Evolutionary conservation across 2,888 invertebrate species (phyloP).

Genomic region (Ophion obscuratus): DNA sequence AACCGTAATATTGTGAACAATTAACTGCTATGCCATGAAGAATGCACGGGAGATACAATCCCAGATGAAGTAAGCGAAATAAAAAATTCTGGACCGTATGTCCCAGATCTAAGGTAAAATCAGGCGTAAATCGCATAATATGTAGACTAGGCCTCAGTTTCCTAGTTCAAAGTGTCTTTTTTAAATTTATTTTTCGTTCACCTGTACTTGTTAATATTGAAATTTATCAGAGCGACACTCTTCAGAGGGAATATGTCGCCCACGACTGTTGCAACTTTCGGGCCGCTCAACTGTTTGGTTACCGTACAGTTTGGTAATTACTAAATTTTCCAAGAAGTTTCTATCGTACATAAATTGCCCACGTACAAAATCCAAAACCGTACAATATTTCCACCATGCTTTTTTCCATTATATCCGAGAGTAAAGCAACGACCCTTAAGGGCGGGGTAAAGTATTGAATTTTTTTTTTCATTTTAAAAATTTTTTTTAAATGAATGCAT

Average conservation of each 20-base stretch:
- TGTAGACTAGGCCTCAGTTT: background rate
- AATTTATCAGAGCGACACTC: too few species aligned
- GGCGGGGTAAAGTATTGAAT: too few species aligned
- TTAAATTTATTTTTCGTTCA: too few species aligned
- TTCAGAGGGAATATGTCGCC: background rate
- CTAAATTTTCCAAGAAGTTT: background rate
- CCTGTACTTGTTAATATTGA: too few species aligned
- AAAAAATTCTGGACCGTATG: background rate
- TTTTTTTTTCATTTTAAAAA: too few species aligned
- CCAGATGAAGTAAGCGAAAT: background rate
- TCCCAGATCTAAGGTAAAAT: background rate
- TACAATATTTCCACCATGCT: background rate
- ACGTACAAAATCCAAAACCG: background rate
- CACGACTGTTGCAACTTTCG: too few species aligned
- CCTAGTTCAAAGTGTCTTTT: background rate
- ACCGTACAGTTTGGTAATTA: too few species aligned
- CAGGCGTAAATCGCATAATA: background rate
- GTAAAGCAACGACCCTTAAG: background rate
- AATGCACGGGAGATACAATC: background rate
- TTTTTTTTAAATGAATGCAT: too few species aligned
- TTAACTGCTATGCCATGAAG: background rate
- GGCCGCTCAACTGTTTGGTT: too few species aligned
- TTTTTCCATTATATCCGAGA: too few species aligned
- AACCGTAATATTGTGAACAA: background rate
- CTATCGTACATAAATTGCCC: background rate